Conservation (phyloP, 2,113 vertebrate species). For the Spheniscus mendiculus region DNA sequence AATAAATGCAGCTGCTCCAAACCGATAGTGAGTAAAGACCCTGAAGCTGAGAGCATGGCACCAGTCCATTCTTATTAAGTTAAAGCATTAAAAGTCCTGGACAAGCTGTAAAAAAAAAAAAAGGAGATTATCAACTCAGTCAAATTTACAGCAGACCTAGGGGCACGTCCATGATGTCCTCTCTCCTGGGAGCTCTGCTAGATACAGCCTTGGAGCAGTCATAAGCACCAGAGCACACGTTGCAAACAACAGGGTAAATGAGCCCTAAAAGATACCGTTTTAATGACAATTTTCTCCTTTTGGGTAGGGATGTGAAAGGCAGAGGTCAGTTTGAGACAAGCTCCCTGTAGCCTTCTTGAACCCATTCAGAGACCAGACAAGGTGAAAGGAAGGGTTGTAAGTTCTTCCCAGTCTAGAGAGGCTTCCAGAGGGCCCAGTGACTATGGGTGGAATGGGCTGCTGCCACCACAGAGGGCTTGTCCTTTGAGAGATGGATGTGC, state of each 20-base stretch:
- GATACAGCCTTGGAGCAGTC: background rate
- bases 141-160: conserved; percentile 21
- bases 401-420: background rate
- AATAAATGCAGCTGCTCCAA: conserved; percentile 49
- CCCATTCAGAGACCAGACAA: background rate
- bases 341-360: background rate
- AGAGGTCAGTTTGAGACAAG: background rate
- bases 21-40: conserved; percentile 23
- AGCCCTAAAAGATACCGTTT: background rate
- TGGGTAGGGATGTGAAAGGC: background rate
- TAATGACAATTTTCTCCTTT: conserved; percentile 11
- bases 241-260: background rate
- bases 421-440: background rate
- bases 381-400: background rate
- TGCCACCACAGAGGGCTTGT: background rate
- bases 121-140: conserved; percentile 15
- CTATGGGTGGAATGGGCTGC: background rate
- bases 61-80: conserved; percentile 42
- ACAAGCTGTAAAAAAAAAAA: conserved; percentile 8
- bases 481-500: background rate
- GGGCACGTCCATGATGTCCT: background rate
- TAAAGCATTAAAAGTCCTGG: conserved; percentile 29
- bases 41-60: conserved; percentile 19
- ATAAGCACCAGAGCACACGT: background rate
- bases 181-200: background rate